Evolutionary conservation across 1,140 invertebrate genomes (phyloP), one percentile per base, ranked within the genome.

Genomic region (Wasmannia auropunctata): DNA sequence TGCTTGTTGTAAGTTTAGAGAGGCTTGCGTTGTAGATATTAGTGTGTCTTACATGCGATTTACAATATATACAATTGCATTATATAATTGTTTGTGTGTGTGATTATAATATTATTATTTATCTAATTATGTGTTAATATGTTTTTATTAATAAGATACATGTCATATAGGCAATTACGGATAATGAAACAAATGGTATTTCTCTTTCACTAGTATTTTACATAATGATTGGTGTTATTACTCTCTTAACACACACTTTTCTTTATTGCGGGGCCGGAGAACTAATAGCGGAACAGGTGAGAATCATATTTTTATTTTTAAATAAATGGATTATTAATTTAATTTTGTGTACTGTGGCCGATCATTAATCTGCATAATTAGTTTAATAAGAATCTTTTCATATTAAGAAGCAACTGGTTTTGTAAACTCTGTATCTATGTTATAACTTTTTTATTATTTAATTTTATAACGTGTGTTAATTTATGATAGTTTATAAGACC

Each of bases 211-310:
- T 16, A 60, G 5, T 22, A 14, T 0, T 40, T n/a, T 62, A 62
- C 1, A 22, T 25, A 10, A n/a, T 43, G 5, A 0, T 76, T 62
- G 56, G 16, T n/a, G 19, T 77, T 56, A 10, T 5, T 28, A 77
- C 2, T 43, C 16, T 77, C 6, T 22, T 77, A 14, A 3, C 1
- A 14, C 19, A 77, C 31, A 77, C 56, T 6, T 77, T 77, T 63
- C 56, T 77, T 8, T 77, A 77, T 6, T 77, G 74, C 11, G 56
- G 25, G 0, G 74, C 37, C 1, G 74, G 74, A n/a, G 74, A 77
- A 1, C 11, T 77, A 14, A 14, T 77, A 43, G 8, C 6, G 6
- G 3, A 63, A 0, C 56, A 62, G 11, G 74, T 77, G 54, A 51
- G 28, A 46, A 5, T 28, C 22, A 70, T 16, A 70, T 70, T 28